phyloP scores from a whole-genome alignment of 2,797 vertebrate species.

The Coendou prehensilis region DNA sequence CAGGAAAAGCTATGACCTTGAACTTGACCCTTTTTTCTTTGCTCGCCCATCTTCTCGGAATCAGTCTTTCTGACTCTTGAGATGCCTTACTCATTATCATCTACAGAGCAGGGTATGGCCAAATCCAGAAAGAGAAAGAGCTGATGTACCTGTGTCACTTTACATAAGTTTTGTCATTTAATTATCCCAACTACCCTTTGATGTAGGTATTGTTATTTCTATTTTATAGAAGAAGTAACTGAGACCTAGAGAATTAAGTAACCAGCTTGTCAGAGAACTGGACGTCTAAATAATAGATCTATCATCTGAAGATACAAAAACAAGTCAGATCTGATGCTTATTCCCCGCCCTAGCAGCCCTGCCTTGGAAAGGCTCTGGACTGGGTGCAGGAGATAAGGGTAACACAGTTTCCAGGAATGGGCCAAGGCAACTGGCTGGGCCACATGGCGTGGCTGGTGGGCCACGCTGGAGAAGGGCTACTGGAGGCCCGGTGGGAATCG shows the following conservation, averaged over 20 bases:
- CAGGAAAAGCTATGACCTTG: background rate
- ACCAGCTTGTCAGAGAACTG: background rate
- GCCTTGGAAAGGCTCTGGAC: slow-evolving; percentile 37
- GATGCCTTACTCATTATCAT: background rate
- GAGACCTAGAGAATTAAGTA: slow-evolving; percentile 2
- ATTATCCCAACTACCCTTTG: background rate
- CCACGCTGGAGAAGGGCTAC: background rate
- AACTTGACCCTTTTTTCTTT: background rate
- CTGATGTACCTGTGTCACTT: background rate
- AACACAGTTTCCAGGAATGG: background rate
- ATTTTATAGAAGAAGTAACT: background rate
- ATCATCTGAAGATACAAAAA: slow-evolving; percentile 19
- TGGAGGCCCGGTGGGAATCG: background rate
- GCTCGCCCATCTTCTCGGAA: background rate
- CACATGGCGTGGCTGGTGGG: background rate
- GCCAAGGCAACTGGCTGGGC: fast-evolving
- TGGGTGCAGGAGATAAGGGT: slow-evolving; percentile 21
- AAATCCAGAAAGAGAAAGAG: background rate
- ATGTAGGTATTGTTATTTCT: background rate
- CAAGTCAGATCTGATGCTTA: background rate
- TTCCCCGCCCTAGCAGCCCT: background rate
- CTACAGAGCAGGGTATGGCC: background rate
- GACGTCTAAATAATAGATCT: slow-evolving; percentile 29
- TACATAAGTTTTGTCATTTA: background rate
- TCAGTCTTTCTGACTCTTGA: background rate